Percentiles rank a stretch among this genome's conserved stretches.
phyloP scores from a whole-genome alignment of 2,888 invertebrate species.

The Sarcophaga carnaria region DNA sequence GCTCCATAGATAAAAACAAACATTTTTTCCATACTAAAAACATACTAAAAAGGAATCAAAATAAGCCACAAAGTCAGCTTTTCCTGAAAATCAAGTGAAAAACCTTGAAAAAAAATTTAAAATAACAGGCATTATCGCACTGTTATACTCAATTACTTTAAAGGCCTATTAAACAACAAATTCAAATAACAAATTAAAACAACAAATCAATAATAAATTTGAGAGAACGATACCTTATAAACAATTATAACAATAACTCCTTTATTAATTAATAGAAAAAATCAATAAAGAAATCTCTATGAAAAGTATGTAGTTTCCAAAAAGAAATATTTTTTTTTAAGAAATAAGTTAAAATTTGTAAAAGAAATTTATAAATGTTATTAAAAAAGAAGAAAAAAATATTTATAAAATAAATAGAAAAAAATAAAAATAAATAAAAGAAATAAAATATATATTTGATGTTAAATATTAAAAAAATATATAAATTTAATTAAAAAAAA shows the following conservation, averaged over 20 bases:
- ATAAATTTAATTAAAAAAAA: conserved; percentile 3
- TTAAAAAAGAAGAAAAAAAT: conserved; percentile 34
- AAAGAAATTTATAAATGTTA: conserved; percentile 67
- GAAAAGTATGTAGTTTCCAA: conserved; percentile 39
- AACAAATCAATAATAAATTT: conserved; percentile 53
- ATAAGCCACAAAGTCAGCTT: neutral
- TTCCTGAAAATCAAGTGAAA: neutral
- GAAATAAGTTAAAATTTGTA: conserved; percentile 31
- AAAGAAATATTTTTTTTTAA: neutral
- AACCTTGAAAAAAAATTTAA: neutral
- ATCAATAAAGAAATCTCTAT: conserved; percentile 7
- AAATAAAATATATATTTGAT: conserved; percentile 57
- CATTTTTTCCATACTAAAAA: neutral
- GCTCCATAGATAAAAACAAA: neutral
- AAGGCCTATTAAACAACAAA: conserved; percentile 1
- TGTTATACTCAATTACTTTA: neutral
- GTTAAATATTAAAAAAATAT: conserved; percentile 52
- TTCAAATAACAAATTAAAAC: conserved; percentile 42
- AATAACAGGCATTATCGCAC: neutral
- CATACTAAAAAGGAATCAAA: neutral
- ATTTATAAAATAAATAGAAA: conserved; percentile 32
- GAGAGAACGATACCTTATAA: conserved; percentile 68
- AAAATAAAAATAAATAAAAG: neutral
- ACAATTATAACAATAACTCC: conserved; percentile 46
- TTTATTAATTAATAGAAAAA: conserved; percentile 11